Percentiles rank a stretch among this genome's conserved stretches.
phyloP scores from a whole-genome alignment of 2,888 invertebrate species.

The Chymomyza amoena region DNA sequence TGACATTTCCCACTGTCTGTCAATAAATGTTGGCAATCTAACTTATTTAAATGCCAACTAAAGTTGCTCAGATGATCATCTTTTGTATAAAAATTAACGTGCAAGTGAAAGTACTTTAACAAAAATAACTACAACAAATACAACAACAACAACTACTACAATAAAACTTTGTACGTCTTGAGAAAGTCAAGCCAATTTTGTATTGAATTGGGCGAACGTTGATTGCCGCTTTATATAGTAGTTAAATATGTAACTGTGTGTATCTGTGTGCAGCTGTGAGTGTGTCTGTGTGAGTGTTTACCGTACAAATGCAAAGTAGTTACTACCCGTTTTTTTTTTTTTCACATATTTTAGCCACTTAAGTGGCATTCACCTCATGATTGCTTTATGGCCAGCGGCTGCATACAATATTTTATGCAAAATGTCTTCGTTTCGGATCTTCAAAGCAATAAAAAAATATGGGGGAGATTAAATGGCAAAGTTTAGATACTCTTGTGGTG shows the following conservation, averaged over 20 bases:
- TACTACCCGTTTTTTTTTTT: constrained; percentile 16
- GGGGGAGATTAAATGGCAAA: not conserved
- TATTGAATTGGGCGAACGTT: constrained; percentile 20
- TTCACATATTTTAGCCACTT: constrained; percentile 59
- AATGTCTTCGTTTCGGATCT: not conserved
- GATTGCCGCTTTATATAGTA: not conserved
- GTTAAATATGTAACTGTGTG: not conserved
- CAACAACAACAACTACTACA: constrained; percentile 1
- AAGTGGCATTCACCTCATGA: constrained; percentile 64
- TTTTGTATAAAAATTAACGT: constrained; percentile 34
- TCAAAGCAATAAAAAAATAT: not conserved
- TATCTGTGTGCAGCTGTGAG: not conserved
- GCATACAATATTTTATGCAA: constrained; percentile 1
- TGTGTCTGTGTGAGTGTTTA: not conserved
- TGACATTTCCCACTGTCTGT: constrained; percentile 1
- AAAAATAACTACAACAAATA: not conserved
- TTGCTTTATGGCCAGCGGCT: constrained; percentile 25
- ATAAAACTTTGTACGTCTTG: constrained; percentile 52
- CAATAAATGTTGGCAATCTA: not conserved
- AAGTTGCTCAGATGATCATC: constrained; percentile 32
- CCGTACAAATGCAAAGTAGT: constrained; percentile 20
- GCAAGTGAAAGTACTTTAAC: constrained; percentile 58
- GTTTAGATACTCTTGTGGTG: not conserved
- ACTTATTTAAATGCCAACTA: constrained; percentile 36
- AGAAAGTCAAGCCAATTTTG: constrained; percentile 53